phyloP scores from a whole-genome alignment of 2,888 invertebrate genomes.

The Ephialtes manifestator region DNA sequence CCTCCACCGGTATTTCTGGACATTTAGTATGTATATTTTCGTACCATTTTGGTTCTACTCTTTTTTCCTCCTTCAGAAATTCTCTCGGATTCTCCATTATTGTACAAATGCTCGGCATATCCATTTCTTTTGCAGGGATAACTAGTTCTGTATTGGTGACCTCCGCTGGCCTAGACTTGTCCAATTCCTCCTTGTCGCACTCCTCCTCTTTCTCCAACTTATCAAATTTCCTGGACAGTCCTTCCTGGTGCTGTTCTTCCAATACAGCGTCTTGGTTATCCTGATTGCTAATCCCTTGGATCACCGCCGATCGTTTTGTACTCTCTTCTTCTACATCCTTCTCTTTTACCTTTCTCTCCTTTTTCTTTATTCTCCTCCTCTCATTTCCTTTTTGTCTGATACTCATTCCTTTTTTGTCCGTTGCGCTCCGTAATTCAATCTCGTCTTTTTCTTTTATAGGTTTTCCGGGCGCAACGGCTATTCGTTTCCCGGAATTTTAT shows the following conservation, averaged over 20 bases:
- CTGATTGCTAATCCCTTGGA: not conserved
- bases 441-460: not conserved
- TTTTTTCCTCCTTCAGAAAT: not conserved
- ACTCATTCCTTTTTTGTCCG: not conserved
- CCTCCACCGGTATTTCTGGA: not conserved
- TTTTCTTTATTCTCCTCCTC: not conserved
- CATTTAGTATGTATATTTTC: not conserved
- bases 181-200: not conserved
- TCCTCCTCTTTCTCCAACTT: too few species aligned
- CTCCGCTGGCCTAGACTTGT: not conserved
- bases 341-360: not conserved
- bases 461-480: too few species aligned
- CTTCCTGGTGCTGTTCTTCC: not conserved
- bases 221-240: too few species aligned
- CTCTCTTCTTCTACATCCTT: not conserved
- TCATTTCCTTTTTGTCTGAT: not conserved
- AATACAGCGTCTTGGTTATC: not conserved
- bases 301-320: not conserved
- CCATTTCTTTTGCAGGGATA: too few species aligned
- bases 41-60: not conserved
- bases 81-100: not conserved
- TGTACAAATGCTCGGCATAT: not conserved
- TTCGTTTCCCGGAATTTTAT: too few species aligned
- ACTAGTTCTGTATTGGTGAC: not conserved
- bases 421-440: not conserved